Percentiles rank a stretch among this genome's conserved stretches.
Conservation (phyloP, 2,888 invertebrate genomes). For the Eubasilissa splendida region DNA sequence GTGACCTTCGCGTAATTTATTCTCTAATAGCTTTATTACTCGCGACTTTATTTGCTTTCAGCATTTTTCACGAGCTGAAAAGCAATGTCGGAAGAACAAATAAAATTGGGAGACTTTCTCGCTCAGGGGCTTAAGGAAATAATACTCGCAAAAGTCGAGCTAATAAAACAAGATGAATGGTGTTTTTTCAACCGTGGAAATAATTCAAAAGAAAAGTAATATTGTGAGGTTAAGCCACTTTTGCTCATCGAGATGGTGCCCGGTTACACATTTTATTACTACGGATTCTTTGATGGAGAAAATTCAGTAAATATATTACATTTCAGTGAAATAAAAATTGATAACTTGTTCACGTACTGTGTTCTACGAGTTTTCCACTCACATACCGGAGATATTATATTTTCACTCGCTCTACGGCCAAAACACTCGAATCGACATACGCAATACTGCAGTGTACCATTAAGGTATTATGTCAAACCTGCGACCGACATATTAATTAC, state of each 20-base stretch:
- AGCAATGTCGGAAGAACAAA: slow-evolving; percentile 36
- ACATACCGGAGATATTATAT: neutral
- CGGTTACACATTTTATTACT: neutral
- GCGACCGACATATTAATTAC: too few species aligned
- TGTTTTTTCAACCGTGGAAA: slow-evolving; percentile 26
- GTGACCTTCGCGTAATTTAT: slow-evolving; percentile 40
- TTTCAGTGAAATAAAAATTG: too few species aligned
- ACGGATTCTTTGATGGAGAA: neutral
- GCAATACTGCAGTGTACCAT: too few species aligned
- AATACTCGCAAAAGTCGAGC: slow-evolving; percentile 31
- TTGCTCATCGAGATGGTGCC: neutral
- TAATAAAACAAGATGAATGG: slow-evolving; percentile 34
- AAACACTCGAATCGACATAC: too few species aligned
- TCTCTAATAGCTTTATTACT: slow-evolving; percentile 37
- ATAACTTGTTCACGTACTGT: neutral
- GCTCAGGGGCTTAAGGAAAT: slow-evolving; percentile 25
- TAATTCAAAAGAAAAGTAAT: slow-evolving; percentile 32
- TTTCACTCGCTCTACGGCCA: too few species aligned
- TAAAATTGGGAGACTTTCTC: slow-evolving; percentile 26
- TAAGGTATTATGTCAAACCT: too few species aligned
- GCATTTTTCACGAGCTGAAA: slow-evolving; percentile 27
- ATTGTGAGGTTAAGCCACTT: slow-evolving; percentile 15
- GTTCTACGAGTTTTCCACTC: neutral
- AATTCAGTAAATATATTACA: too few species aligned
- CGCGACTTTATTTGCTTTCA: slow-evolving; percentile 35